Percentiles rank a stretch among this genome's conserved stretches.
Conservation (phyloP, 2,888 invertebrate genomes). For the Oconnorella tubifera region DNA sequence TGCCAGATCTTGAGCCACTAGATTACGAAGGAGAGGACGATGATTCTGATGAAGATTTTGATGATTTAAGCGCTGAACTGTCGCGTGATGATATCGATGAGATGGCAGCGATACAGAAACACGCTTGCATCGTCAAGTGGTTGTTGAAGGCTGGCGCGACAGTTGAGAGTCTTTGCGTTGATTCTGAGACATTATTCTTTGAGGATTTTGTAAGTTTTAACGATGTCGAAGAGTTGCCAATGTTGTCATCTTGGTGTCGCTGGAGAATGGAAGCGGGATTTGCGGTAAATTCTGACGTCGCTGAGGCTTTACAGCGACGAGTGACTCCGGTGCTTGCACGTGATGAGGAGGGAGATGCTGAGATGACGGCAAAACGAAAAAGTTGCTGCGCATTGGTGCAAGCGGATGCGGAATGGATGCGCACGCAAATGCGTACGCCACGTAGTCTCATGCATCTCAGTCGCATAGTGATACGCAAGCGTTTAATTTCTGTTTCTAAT, state of each 20-base stretch:
- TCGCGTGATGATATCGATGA: not conserved
- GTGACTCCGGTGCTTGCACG: no score
- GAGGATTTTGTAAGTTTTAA: not conserved
- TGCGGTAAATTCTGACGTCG: not conserved
- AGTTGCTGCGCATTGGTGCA: not conserved
- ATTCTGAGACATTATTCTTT: not conserved
- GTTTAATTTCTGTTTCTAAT: not conserved
- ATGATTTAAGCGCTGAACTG: not conserved
- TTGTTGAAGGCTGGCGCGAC: not conserved
- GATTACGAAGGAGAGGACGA: no score
- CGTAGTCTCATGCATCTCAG: not conserved
- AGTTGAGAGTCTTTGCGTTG: not conserved
- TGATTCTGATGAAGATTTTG: no score
- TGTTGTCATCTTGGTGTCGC: not conserved
- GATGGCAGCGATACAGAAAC: not conserved
- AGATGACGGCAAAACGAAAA: not conserved
- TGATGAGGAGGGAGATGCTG: not conserved
- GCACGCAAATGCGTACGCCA: not conserved
- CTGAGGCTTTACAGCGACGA: not conserved
- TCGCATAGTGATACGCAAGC: not conserved
- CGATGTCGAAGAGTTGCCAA: not conserved
- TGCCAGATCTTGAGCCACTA: not conserved
- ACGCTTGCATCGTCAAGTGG: not conserved
- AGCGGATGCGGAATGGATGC: not conserved
- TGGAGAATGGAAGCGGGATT: not conserved